phyloP scores from a whole-genome alignment of 2,888 invertebrate genomes.

The Dynastes maya region DNA sequence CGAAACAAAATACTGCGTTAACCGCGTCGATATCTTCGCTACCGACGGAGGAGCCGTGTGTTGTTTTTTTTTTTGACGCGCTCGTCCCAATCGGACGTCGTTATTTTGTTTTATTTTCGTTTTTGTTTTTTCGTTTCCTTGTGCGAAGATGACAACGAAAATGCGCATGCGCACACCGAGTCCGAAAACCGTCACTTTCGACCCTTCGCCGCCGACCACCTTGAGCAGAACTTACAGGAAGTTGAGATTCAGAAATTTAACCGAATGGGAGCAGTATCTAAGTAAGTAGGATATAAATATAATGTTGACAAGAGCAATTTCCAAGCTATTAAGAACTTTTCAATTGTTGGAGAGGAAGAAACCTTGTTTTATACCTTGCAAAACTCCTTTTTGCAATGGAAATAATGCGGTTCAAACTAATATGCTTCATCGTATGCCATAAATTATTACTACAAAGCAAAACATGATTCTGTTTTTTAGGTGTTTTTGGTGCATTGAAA shows the following conservation, averaged over 20 bases:
- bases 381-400: too few species aligned
- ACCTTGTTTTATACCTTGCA: too few species aligned
- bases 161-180: constrained; percentile 79
- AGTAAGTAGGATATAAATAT: constrained; percentile 70
- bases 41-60: not conserved
- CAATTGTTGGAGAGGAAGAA: too few species aligned
- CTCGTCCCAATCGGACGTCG: not conserved
- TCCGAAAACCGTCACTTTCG: constrained; percentile 78
- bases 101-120: constrained; percentile 19
- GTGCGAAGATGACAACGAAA: constrained; percentile 61
- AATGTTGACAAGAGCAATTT: not conserved
- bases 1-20: not conserved
- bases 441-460: too few species aligned
- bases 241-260: constrained; percentile 62
- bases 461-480: too few species aligned
- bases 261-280: constrained; percentile 73
- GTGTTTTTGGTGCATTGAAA: too few species aligned
- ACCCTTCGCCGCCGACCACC: constrained; percentile 76
- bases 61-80: not conserved
- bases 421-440: too few species aligned
- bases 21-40: not conserved
- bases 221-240: constrained; percentile 71
- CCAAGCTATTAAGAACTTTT: too few species aligned
- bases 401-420: too few species aligned
- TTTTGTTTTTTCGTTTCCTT: constrained; percentile 19